A percentile compares a stretch with the other conserved stretches of the same genome.
phyloP scores from a whole-genome alignment of 2,113 vertebrate species.

The Coregonus clupeaformis region DNA sequence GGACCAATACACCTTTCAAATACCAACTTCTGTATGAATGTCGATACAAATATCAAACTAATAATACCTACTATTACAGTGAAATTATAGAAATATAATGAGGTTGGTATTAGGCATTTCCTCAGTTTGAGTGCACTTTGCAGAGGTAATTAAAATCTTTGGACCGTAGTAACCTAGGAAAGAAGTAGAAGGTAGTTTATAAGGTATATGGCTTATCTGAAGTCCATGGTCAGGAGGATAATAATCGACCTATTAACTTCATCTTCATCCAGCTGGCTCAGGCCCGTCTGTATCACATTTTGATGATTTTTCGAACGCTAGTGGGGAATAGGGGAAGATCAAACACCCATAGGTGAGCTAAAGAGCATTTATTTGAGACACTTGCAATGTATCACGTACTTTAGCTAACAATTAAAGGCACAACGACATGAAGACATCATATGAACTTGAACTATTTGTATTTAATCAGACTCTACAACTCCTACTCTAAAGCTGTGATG shows the following conservation, averaged over 20 bases:
- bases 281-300: constrained; percentile 31
- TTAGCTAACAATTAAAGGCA: not conserved
- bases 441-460: no score
- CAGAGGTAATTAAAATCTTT: no score
- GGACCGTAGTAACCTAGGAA: no score
- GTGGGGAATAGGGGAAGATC: not conserved
- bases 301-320: constrained; percentile 58
- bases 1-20: not conserved
- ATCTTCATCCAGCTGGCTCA: not conserved
- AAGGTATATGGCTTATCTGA: not conserved
- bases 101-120: no score
- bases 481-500: no score
- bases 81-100: no score
- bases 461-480: no score
- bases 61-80: no score
- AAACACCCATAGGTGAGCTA: not conserved
- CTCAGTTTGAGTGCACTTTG: no score
- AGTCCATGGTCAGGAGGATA: not conserved
- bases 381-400: not conserved
- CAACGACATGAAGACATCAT: not conserved
- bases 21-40: not conserved
- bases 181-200: no score
- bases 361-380: not conserved
- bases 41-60: not conserved
- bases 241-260: not conserved